Evolutionary conservation across 2,888 invertebrate species (phyloP).

Genomic region (Drosophila bunnanda): DNA sequence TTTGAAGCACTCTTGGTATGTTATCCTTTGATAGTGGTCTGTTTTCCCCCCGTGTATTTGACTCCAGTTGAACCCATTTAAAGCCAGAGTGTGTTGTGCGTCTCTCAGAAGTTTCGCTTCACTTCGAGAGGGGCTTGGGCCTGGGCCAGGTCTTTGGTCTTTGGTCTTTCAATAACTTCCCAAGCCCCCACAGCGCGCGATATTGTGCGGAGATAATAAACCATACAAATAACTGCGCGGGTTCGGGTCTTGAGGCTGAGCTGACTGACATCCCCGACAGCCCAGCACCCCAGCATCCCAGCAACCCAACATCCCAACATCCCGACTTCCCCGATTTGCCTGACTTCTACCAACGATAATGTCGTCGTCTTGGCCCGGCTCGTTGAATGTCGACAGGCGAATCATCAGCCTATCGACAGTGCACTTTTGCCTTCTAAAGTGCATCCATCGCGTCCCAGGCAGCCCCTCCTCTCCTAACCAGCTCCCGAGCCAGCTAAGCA

Average conservation of each 20-base stretch:
- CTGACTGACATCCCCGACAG: conserved; percentile 6
- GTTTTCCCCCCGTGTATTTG: conserved; percentile 10
- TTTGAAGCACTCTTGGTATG: neutral
- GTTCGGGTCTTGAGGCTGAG: conserved; percentile 14
- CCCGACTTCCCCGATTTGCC: conserved; percentile 42
- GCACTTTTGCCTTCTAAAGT: conserved; percentile 57
- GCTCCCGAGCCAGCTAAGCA: conserved; percentile 44
- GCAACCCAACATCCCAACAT: neutral
- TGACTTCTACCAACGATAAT: conserved; percentile 76
- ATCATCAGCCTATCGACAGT: conserved; percentile 69
- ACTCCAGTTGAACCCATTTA: conserved; percentile 32
- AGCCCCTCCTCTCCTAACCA: conserved; percentile 12
- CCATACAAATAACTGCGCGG: conserved; percentile 58
- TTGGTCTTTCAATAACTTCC: conserved; percentile 70
- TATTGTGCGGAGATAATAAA: conserved; percentile 68
- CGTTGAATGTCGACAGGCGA: conserved; percentile 75
- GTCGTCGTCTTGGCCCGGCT: conserved; percentile 58
- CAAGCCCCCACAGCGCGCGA: conserved; percentile 75
- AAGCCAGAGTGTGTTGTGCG: conserved; percentile 16
- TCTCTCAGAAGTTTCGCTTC: conserved; percentile 40
- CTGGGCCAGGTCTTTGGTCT: conserved; percentile 7
- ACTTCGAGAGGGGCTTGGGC: conserved; percentile 46
- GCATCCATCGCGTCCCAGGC: conserved; percentile 13
- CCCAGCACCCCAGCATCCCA: conserved; percentile 2
- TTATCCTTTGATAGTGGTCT: neutral